phyloP scores from a whole-genome alignment of 1,140 invertebrate species.

The Eriosoma lanigerum region DNA sequence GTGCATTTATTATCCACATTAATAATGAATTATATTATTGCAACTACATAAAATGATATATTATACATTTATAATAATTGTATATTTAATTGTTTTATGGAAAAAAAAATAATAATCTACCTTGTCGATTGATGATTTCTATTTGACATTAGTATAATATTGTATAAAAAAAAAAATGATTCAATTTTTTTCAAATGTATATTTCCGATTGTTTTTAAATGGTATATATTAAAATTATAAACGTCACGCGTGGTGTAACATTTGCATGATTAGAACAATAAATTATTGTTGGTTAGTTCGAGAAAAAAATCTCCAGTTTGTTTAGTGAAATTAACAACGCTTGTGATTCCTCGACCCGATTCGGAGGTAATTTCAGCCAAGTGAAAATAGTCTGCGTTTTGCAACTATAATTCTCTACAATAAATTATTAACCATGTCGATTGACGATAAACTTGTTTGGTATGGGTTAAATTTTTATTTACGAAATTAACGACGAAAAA shows the following conservation, averaged over 20 bases:
- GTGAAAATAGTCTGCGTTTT: conserved; percentile 3
- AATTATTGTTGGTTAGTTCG: background rate
- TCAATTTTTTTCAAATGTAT: background rate
- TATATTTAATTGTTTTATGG: no score
- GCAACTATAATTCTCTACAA: conserved; percentile 17
- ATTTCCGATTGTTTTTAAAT: background rate
- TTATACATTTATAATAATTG: no score
- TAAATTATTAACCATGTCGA: conserved; percentile 30
- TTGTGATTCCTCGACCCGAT: background rate
- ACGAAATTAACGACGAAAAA: background rate
- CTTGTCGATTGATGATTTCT: no score
- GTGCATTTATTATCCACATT: no score
- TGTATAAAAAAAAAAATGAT: no score
- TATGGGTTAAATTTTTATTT: background rate
- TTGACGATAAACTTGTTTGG: background rate
- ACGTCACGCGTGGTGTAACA: background rate
- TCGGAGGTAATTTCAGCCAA: background rate
- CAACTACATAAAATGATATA: no score
- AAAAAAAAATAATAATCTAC: no score
- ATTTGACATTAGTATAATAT: no score
- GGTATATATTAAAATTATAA: background rate
- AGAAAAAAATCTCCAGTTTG: background rate
- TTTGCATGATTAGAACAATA: background rate
- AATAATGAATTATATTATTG: no score
- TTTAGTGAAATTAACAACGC: conserved; percentile 2